Conservation (phyloP, 2,888 invertebrate genomes). For the Pediacus dermestoides region DNA sequence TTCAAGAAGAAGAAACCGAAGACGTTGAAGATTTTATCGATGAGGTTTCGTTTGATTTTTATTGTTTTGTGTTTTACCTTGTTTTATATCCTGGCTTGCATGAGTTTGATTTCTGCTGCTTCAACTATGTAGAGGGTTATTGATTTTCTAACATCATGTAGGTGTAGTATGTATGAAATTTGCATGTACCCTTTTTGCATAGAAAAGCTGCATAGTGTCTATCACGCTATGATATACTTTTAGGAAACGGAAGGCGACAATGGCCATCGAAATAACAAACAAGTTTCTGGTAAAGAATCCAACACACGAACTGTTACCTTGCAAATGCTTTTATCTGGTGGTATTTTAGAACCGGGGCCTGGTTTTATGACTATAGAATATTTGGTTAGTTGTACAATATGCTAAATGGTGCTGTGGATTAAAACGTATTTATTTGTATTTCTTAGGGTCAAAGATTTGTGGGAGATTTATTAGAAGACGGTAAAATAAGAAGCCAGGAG, state of each 20-base stretch:
- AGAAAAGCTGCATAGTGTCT: not conserved
- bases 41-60: conserved; percentile 48
- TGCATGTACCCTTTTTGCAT: not conserved
- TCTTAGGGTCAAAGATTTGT: conserved; percentile 82
- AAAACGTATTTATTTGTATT: conserved; percentile 3
- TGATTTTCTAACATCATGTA: too few relatives aligned
- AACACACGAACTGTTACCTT: conserved; percentile 65
- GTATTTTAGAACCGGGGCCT: conserved; percentile 78
- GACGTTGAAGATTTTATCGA: conserved; percentile 57
- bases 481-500: conserved; percentile 85
- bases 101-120: not conserved
- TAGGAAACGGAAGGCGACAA: conserved; percentile 43
- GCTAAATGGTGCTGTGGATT: not conserved
- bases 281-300: conserved; percentile 32
- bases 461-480: conserved; percentile 80
- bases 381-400: conserved; percentile 57
- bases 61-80: conserved; percentile 23
- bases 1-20: conserved; percentile 56
- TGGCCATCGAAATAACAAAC: conserved; percentile 35
- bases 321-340: conserved; percentile 80
- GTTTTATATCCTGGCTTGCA: conserved; percentile 8
- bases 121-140: too few relatives aligned
- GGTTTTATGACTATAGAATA: conserved; percentile 87
- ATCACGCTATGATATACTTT: conserved; percentile 12
- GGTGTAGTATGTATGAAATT: not conserved